phyloP scores from a whole-genome alignment of 2,113 vertebrate genomes.

The Dasyornis broadbenti region DNA sequence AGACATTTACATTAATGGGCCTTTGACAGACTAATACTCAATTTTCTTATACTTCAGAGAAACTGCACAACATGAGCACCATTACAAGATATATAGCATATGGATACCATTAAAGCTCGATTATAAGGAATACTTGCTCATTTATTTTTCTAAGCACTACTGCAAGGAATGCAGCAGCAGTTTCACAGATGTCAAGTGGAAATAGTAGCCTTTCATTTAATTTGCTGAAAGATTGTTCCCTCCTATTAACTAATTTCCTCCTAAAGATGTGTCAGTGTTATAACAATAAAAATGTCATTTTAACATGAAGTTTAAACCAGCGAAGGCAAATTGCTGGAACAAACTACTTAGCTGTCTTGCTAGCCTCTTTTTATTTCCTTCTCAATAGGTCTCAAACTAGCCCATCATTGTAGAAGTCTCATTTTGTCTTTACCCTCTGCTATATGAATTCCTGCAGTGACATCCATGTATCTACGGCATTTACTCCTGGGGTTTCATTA shows the following conservation, averaged over 20 bases:
- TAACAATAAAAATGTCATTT: conserved; percentile 41
- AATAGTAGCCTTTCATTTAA: conserved; percentile 43
- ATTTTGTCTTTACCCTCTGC: neutral
- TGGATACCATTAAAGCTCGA: conserved; percentile 17
- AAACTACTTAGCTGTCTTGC: conserved; percentile 14
- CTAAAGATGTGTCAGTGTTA: conserved; percentile 7
- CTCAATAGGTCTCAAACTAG: neutral
- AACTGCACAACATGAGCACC: conserved; percentile 11
- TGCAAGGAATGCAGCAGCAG: neutral
- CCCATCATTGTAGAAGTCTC: neutral
- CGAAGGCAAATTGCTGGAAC: conserved; percentile 44
- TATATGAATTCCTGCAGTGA: neutral
- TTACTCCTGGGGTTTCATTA: neutral
- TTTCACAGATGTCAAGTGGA: conserved; percentile 38
- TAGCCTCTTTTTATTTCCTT: neutral
- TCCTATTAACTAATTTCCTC: conserved; percentile 51
- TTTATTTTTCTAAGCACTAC: conserved; percentile 32
- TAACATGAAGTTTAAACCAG: conserved; percentile 28
- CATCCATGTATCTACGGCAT: neutral
- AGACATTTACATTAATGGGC: conserved; percentile 19
- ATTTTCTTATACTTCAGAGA: neutral
- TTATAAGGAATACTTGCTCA: conserved; percentile 36
- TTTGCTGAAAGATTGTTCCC: conserved; percentile 32
- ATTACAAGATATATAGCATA: conserved; percentile 29
- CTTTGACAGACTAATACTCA: neutral